Evolutionary conservation across 2,113 vertebrate species (phyloP), one percentile per base, ranked within the genome.

Genomic region (Hypocryptadius cinnamomeus): DNA sequence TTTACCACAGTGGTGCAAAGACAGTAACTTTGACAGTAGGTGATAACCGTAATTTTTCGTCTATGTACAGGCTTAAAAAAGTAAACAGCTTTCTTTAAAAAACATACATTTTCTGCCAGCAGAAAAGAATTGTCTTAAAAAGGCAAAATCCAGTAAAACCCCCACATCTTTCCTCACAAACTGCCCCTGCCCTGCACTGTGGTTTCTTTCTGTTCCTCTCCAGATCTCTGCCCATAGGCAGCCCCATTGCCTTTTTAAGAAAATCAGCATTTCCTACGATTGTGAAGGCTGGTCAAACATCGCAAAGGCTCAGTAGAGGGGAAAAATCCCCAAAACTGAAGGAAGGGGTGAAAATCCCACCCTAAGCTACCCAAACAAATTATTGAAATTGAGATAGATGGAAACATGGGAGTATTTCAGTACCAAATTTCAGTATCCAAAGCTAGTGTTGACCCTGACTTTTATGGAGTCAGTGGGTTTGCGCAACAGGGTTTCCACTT

Each of bases 111-210:
- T 96, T 94, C 96, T 94, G 95, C 95, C 96, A 96, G 94, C 95
- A 96, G 96, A 95, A 96, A 96, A 92, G 37, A 89, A 73, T 91
- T 87, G 79, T 64, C 76, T 94, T 89, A 70, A 95, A 94, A 94
- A 94, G 91, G 81, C 89, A 91, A 79, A 60, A 48, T 44, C 54
- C 59, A 77, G 45, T 70, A 79, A 65, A 85, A 77, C 15, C 1
- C 24, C 19, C 35, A 45, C 6, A 33, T 15, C 11, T 12, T 69
- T 48, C 27, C 31, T 77, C 66, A 54, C 28, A 76, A 82, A 51
- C 39, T 68, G 18, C 31, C 27, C 63, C 30, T 0, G 0, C 39
- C 39, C 81, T 71, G 56, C 70, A 10, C 35, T n/a, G 70, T 53
- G 30, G 23, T 13, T 63, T n/a, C 31, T 53, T 87, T 57, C 57